These are phyloP conservation scores for Netelia melanura DNA, from an alignment of 2,888 invertebrate genomes.

Conservation along the genomic window DNA sequence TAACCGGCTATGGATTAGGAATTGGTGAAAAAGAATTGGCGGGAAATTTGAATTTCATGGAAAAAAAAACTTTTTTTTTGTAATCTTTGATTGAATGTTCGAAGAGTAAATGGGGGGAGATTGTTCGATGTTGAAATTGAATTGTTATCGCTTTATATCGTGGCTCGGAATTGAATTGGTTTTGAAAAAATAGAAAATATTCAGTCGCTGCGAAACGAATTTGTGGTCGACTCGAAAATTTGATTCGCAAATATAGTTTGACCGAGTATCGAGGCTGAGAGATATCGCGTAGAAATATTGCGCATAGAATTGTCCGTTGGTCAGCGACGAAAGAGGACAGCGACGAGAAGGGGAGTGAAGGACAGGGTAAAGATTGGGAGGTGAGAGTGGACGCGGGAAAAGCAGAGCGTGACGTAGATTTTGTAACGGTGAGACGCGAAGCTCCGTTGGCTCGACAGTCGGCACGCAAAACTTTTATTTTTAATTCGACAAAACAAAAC, in stretches of 20 bases:
- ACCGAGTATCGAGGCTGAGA: background rate
- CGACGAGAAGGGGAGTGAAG: constrained; percentile 6
- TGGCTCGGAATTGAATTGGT: too few relatives aligned
- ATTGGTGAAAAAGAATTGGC: too few relatives aligned
- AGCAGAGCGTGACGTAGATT: constrained; percentile 60
- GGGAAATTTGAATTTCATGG: too few relatives aligned
- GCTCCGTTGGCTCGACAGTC: constrained; percentile 6
- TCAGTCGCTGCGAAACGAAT: background rate
- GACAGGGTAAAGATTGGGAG: constrained; percentile 26
- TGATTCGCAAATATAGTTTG: background rate
- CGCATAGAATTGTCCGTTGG: background rate
- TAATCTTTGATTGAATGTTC: too few relatives aligned
- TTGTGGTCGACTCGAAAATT: background rate
- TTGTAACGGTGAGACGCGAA: constrained; percentile 45
- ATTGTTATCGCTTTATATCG: too few relatives aligned
- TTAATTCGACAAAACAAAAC: background rate
- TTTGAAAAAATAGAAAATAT: too few relatives aligned
- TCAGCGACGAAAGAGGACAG: background rate
- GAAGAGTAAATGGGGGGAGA: too few relatives aligned
- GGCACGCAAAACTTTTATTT: background rate
- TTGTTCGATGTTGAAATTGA: too few relatives aligned
- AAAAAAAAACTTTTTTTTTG: too few relatives aligned
- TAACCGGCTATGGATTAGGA: too few relatives aligned
- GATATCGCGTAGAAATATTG: background rate
- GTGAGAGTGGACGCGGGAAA: constrained; percentile 55